phyloP scores from a whole-genome alignment of 2,113 vertebrate species.

The Alectura lathami region DNA sequence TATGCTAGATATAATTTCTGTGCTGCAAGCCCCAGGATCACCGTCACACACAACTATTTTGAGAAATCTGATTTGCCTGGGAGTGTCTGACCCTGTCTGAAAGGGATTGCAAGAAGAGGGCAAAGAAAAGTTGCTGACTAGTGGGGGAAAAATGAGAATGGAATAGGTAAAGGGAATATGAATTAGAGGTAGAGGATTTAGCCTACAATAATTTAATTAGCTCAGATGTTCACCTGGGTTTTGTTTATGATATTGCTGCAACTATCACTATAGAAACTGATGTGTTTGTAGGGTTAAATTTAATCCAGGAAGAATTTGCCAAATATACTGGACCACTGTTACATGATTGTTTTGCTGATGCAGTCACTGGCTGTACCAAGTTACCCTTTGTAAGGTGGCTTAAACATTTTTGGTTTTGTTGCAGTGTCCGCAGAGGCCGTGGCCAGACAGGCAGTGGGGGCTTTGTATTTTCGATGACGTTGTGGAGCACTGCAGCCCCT shows the following conservation, averaged over 20 bases:
- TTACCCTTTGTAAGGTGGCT: not conserved
- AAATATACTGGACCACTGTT: not conserved
- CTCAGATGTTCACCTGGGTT: not conserved
- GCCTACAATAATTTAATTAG: not conserved
- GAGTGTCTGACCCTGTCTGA: not conserved
- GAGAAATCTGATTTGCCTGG: not conserved
- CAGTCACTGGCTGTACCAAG: rapidly evolving
- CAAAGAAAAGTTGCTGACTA: not conserved
- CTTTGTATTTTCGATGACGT: constrained; percentile 97
- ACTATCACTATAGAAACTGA: not conserved
- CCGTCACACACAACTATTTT: not conserved
- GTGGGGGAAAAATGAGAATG: not conserved
- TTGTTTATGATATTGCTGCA: not conserved
- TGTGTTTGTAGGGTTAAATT: not conserved
- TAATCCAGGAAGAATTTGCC: not conserved
- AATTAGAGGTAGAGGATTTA: not conserved
- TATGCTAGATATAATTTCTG: not conserved
- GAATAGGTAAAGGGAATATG: not conserved
- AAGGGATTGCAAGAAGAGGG: not conserved
- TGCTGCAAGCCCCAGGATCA: not conserved
- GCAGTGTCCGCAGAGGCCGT: constrained; percentile 93
- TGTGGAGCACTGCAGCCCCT: constrained; percentile 96
- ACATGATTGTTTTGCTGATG: not conserved
- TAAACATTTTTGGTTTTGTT: not conserved
- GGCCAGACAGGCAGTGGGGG: constrained; percentile 98